phyloP scores from a whole-genome alignment of 2,888 invertebrate genomes.

The Erebia aethiops region DNA sequence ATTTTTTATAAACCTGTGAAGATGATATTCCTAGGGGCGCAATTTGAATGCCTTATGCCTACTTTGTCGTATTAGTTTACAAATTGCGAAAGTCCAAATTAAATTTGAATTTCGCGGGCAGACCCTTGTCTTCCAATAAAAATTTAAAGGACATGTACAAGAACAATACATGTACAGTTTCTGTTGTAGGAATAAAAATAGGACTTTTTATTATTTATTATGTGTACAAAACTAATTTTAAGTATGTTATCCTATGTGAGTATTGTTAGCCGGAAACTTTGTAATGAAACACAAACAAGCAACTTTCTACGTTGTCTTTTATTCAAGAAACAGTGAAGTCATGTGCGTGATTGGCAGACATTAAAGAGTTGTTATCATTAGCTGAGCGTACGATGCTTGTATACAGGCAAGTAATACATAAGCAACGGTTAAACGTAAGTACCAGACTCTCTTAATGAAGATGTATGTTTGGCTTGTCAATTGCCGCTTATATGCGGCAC shows the following conservation, averaged over 20 bases:
- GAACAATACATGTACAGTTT: no score
- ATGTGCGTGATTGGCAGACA: slow-evolving; percentile 39
- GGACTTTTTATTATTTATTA: no score
- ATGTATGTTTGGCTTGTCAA: slow-evolving; percentile 13
- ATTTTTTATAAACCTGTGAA: no score
- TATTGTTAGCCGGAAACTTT: background rate
- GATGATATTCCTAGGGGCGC: no score
- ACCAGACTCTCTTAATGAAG: slow-evolving; percentile 11
- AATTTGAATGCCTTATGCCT: no score
- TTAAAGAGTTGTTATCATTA: slow-evolving; percentile 19
- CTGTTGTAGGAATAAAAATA: no score
- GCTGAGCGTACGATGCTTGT: slow-evolving; percentile 17
- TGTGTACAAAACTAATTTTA: background rate
- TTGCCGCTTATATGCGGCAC: slow-evolving; percentile 15
- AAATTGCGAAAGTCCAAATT: no score
- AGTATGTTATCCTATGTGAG: background rate
- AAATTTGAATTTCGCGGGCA: no score
- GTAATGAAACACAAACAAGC: background rate
- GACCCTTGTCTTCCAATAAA: no score
- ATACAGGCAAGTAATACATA: slow-evolving; percentile 17
- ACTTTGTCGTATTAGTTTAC: no score
- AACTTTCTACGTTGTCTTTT: slow-evolving; percentile 26
- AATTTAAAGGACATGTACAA: no score
- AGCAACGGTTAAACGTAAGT: slow-evolving; percentile 13
- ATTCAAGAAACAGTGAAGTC: slow-evolving; percentile 18